These are phyloP conservation scores for Cryptus viduatorius DNA, from an alignment of 2,888 invertebrate species.

Conservation along the genomic window DNA sequence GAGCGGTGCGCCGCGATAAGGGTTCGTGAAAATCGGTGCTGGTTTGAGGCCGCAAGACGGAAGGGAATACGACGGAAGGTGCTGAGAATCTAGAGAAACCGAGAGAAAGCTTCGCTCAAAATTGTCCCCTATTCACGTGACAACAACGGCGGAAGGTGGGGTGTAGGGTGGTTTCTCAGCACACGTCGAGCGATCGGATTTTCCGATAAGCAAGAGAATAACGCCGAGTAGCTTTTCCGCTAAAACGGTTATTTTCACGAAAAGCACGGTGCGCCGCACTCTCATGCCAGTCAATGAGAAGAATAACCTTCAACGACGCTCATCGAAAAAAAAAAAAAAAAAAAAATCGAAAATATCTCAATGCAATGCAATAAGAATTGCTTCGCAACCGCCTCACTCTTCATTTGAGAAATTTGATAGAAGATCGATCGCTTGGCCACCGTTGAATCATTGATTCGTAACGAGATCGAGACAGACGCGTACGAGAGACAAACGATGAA, in stretches of 20 bases:
- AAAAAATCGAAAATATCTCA: slow-evolving; percentile 24
- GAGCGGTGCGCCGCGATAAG: slow-evolving; percentile 49
- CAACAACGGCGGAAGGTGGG: slow-evolving; percentile 39
- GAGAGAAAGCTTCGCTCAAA: slow-evolving; percentile 77
- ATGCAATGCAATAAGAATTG: not conserved
- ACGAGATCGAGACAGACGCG: not conserved
- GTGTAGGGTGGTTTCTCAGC: slow-evolving; percentile 28
- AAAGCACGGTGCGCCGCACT: slow-evolving; percentile 53
- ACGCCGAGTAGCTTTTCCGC: slow-evolving; percentile 71
- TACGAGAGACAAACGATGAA: not conserved
- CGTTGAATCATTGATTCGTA: not conserved
- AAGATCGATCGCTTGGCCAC: not conserved
- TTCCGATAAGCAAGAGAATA: slow-evolving; percentile 75
- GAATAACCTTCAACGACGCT: slow-evolving; percentile 28
- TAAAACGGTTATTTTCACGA: slow-evolving; percentile 74
- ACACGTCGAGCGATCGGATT: slow-evolving; percentile 72
- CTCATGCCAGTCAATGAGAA: slow-evolving; percentile 12
- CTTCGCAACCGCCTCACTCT: not conserved
- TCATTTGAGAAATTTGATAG: too few relatives aligned
- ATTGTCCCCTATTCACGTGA: slow-evolving; percentile 77
- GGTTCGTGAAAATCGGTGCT: slow-evolving; percentile 56
- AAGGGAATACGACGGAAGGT: slow-evolving; percentile 42
- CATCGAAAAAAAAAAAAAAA: slow-evolving; percentile 34
- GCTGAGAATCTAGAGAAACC: slow-evolving; percentile 41
- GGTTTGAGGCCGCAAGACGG: slow-evolving; percentile 51